These are phyloP conservation scores for Ophion ellenae DNA, from an alignment of 2,888 invertebrate species.

Conservation along the genomic window DNA sequence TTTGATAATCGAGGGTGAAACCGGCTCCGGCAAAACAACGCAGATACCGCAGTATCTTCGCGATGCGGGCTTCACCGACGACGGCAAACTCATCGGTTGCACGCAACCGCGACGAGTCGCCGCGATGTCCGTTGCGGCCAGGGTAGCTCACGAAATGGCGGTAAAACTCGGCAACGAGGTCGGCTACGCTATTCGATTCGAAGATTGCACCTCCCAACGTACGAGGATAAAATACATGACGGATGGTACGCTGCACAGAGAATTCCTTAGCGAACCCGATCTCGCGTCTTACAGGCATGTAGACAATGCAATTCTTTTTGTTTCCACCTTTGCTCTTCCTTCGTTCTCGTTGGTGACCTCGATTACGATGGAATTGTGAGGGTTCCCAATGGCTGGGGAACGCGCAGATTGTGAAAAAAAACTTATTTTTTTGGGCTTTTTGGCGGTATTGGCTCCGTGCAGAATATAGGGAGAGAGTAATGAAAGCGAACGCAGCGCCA, in stretches of 20 bases:
- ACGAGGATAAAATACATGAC: constrained; percentile 99
- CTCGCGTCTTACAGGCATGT: constrained; percentile 92
- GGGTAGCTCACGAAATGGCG: constrained; percentile 99
- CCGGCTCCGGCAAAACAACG: constrained; percentile 99
- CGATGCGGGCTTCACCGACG: constrained; percentile 94
- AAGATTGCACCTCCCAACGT: constrained; percentile 99
- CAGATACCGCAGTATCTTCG: constrained; percentile 99
- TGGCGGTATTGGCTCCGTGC: no score
- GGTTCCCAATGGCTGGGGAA: no score
- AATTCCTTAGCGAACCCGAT: constrained; percentile 98
- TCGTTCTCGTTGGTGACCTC: no score
- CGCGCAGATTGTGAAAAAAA: no score
- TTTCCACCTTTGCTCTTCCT: not conserved
- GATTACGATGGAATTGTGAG: no score
- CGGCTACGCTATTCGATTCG: constrained; percentile 97
- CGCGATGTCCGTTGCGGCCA: constrained; percentile 99
- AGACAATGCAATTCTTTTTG: constrained; percentile 5
- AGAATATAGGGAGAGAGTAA: no score
- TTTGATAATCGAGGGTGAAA: constrained; percentile 98
- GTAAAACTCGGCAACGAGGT: constrained; percentile 98
- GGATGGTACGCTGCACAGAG: constrained; percentile 98
- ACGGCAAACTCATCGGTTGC: constrained; percentile 96
- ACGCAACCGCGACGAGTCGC: constrained; percentile 99
- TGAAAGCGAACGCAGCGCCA: no score
- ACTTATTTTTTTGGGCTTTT: no score